Base-by-base conservation (phyloP, 1,140 invertebrate genomes). In the Hydropsyche tenuis region DNA sequence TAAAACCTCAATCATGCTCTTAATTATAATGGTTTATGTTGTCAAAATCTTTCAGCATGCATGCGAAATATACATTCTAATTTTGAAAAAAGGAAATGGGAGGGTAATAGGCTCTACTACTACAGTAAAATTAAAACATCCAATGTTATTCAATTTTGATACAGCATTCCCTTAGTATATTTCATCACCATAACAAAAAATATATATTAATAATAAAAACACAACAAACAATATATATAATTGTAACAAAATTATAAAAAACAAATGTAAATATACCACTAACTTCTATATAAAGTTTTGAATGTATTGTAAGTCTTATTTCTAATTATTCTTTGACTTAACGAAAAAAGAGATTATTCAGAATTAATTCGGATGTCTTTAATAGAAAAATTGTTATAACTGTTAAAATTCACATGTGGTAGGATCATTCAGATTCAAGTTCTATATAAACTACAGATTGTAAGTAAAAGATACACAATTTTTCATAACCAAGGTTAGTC, bases 131-230 rank as follows among this genome's bases (percentile, higher is more conserved):
- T 76, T 53, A 76, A 76, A 76, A 76, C 72, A 73, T 73, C 72
- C 62, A 75, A 56, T 56, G 51, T 69, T 53, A 63, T 75, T 72
- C 42, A 75, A 60, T 62, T 46, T 37, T 69, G 62, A 75, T 72
- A 65, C 74, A 73, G 65, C 70, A 75, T 69, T 72, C 74, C 74
- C 65, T 69, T 66, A 60, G 65, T 75, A 75, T 75, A 75, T 75
- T 75, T 75, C 42, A 72, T 66, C 68, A 75, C 68, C 69, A 72
- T 30, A 53, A 75, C 43, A 56, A 46, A 65, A 60, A 60, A 60
- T 60, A 22, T 22, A 25, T 25, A 60, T 22, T 20, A 56, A 48
- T 72, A 71, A 62, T 53, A 60, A 70, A 65, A 70, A 70, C 46
- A 70, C 68, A 70, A 37, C 68, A 70, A 56, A 70, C 25, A 70